Percentiles rank a stretch among this genome's conserved stretches.
phyloP scores from a whole-genome alignment of 2,888 invertebrate genomes.

The Leptarthrus brevirostris region DNA sequence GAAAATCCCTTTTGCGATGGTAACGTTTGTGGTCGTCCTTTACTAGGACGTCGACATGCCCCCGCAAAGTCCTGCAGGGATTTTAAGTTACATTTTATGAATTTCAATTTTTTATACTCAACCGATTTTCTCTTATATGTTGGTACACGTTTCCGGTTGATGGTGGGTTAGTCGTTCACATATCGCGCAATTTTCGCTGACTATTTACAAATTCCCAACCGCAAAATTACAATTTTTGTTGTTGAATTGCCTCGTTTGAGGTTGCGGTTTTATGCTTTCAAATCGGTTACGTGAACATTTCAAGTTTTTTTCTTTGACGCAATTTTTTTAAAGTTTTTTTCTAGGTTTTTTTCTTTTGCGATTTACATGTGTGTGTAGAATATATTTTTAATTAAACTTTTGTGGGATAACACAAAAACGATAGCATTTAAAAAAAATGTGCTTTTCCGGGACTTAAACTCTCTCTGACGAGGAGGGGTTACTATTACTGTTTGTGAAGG shows the following conservation, averaged over 20 bases:
- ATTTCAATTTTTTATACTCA: slow-evolving; percentile 27
- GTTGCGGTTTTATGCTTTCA: slow-evolving; percentile 36
- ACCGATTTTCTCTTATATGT: slow-evolving; percentile 19
- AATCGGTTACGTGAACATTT: slow-evolving; percentile 38
- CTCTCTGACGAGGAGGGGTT: too few species aligned
- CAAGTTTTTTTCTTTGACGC: not conserved
- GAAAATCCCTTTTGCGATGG: slow-evolving; percentile 34
- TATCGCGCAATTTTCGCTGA: slow-evolving; percentile 34
- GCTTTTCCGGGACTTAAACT: too few species aligned
- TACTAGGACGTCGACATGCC: not conserved
- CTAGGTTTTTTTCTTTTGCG: not conserved
- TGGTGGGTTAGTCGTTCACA: not conserved
- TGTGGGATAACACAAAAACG: not conserved
- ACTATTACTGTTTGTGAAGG: too few species aligned
- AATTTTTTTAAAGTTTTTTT: not conserved
- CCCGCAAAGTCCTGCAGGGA: not conserved
- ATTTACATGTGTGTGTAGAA: too few species aligned
- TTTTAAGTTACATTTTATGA: slow-evolving; percentile 34
- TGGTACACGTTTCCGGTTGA: not conserved
- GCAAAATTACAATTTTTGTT: slow-evolving; percentile 43
- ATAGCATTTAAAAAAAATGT: too few species aligned
- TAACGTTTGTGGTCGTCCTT: slow-evolving; percentile 27
- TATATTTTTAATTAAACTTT: not conserved
- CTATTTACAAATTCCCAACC: slow-evolving; percentile 37
- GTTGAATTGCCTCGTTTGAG: slow-evolving; percentile 42